phyloP scores from a whole-genome alignment of 2,888 invertebrate genomes.

The Onchidella celtica region DNA sequence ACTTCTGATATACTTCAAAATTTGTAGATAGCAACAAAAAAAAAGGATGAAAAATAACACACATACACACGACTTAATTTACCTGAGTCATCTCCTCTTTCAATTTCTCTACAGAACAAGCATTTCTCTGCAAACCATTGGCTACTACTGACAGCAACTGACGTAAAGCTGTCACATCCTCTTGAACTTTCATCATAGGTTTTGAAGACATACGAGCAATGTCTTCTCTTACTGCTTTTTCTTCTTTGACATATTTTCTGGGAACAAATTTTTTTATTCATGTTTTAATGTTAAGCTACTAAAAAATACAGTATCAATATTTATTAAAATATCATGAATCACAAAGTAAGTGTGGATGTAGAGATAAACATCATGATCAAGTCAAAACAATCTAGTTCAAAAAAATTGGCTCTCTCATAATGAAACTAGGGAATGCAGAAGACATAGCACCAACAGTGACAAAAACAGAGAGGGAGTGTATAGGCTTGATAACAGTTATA shows the following conservation, averaged over 20 bases:
- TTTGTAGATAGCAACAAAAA: too few relatives aligned
- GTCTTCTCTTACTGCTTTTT: constrained; percentile 90
- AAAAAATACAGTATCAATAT: neutral
- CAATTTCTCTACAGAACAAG: constrained; percentile 84
- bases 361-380: too few relatives aligned
- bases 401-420: too few relatives aligned
- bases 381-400: too few relatives aligned
- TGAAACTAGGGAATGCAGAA: too few relatives aligned
- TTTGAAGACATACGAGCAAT: constrained; percentile 87
- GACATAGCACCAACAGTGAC: neutral
- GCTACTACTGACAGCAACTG: constrained; percentile 84
- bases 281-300: neutral
- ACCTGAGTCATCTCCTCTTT: constrained; percentile 88
- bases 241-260: constrained; percentile 89
- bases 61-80: too few relatives aligned
- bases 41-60: too few relatives aligned
- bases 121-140: constrained; percentile 84
- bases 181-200: constrained; percentile 84
- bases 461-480: neutral
- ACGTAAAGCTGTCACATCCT: constrained; percentile 84
- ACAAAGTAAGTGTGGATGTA: too few relatives aligned
- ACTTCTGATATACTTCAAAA: too few relatives aligned
- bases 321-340: too few relatives aligned
- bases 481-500: neutral
- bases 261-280: constrained; percentile 22